phyloP scores from a whole-genome alignment of 2,888 invertebrate genomes.

The Epinotia nisella region DNA sequence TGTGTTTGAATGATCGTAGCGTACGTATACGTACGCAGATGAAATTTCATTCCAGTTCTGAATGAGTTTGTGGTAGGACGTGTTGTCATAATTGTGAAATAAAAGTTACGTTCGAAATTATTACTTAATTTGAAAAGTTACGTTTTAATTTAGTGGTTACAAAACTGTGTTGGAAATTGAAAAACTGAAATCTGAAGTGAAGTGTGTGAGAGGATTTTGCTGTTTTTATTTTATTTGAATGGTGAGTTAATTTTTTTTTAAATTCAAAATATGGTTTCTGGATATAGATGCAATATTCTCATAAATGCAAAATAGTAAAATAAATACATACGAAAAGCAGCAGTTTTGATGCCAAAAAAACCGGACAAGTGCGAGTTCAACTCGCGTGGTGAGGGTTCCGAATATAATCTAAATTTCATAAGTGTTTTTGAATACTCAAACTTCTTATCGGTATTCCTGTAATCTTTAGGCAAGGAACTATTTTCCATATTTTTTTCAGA shows the following conservation, averaged over 20 bases:
- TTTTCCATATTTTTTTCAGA: too few relatives aligned
- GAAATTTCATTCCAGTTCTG: constrained; percentile 25
- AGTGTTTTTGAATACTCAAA: too few relatives aligned
- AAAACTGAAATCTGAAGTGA: constrained; percentile 12
- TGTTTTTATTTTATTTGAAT: constrained; percentile 22
- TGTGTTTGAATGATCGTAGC: constrained; percentile 32
- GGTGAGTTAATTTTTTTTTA: constrained; percentile 17
- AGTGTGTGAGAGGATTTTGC: constrained; percentile 33
- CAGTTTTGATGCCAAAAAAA: too few relatives aligned
- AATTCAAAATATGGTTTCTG: too few relatives aligned
- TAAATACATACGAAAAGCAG: too few relatives aligned
- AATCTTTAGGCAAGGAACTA: too few relatives aligned
- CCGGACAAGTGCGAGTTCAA: too few relatives aligned
- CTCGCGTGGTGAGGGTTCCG: too few relatives aligned
- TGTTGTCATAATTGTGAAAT: background rate
- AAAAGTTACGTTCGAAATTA: background rate
- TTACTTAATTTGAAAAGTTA: background rate
- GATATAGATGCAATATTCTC: too few relatives aligned
- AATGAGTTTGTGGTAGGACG: background rate
- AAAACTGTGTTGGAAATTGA: background rate
- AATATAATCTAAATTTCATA: too few relatives aligned
- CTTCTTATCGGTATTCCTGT: too few relatives aligned
- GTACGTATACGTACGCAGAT: constrained; percentile 16
- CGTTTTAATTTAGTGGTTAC: background rate
- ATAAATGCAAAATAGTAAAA: too few relatives aligned